A percentile compares a stretch with the other conserved stretches of the same genome.
Evolutionary conservation across 2,888 invertebrate genomes (phyloP).

Genomic region (Lapara coniferarum): DNA sequence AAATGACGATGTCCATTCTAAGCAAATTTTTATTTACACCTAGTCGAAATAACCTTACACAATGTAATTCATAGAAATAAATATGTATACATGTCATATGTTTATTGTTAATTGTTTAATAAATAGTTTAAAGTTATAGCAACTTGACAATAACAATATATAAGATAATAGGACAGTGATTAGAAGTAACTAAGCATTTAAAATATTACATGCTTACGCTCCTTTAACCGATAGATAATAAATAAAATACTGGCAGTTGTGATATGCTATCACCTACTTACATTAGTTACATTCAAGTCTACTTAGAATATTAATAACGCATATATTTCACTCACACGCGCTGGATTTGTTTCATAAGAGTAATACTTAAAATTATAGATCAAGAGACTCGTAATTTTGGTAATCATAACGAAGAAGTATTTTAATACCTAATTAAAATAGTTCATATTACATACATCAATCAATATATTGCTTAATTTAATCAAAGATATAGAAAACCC

Average conservation of each 20-base stretch:
- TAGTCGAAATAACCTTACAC: constrained; percentile 27
- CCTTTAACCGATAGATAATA: constrained; percentile 37
- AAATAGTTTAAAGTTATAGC: constrained; percentile 30
- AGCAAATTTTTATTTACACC: constrained; percentile 47
- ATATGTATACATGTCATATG: not conserved
- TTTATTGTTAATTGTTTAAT: constrained; percentile 6
- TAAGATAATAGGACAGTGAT: constrained; percentile 24
- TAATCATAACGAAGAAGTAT: constrained; percentile 28
- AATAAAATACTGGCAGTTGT: constrained; percentile 59
- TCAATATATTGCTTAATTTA: constrained; percentile 50
- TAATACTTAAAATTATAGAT: not conserved
- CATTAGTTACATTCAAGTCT: constrained; percentile 48
- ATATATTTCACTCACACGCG: constrained; percentile 11
- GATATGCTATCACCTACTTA: constrained; percentile 50
- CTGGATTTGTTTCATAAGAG: constrained; percentile 24
- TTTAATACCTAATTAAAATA: not conserved
- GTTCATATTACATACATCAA: constrained; percentile 5
- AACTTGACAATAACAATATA: constrained; percentile 29
- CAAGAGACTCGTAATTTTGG: not conserved
- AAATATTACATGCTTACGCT: constrained; percentile 27
- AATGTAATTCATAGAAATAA: constrained; percentile 13
- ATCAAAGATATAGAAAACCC: constrained; percentile 95
- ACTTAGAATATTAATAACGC: constrained; percentile 16
- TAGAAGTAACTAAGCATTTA: constrained; percentile 20
- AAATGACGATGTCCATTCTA: constrained; percentile 43